phyloP scores from a whole-genome alignment of 2,888 invertebrate genomes.

The Eledone cirrhosa region DNA sequence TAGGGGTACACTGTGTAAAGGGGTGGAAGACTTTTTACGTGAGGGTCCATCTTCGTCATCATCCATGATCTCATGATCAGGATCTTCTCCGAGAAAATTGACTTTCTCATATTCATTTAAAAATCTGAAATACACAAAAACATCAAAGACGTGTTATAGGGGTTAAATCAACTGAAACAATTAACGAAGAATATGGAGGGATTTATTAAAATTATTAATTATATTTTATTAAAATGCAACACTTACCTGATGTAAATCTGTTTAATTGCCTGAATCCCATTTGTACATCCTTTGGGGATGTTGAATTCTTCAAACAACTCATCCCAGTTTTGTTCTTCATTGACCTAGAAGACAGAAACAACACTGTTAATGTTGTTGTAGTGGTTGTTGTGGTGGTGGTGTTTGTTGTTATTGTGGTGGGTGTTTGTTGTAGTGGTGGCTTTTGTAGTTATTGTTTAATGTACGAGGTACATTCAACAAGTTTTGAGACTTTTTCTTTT shows the following conservation, averaged over 20 bases:
- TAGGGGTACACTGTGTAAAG: conserved; percentile 70
- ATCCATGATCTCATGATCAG: conserved; percentile 76
- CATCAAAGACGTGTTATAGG: no score
- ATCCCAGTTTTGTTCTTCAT: conserved; percentile 88
- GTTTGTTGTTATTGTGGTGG: no score
- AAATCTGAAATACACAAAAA: conserved; percentile 63
- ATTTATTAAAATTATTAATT: no score
- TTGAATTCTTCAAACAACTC: conserved; percentile 72
- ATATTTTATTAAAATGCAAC: no score
- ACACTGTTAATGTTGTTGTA: no score
- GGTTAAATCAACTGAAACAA: no score
- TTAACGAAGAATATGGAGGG: no score
- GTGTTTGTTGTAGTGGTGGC: no score
- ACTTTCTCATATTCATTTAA: conserved; percentile 90
- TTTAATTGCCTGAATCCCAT: conserved; percentile 86
- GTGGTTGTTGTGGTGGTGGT: no score
- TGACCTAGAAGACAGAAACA: conserved; percentile 74
- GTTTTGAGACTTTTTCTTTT: no score
- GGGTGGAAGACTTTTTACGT: conserved; percentile 69
- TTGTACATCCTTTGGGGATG: conserved; percentile 85
- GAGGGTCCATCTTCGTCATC: conserved; percentile 75
- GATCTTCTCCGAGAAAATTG: conserved; percentile 88
- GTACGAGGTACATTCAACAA: no score
- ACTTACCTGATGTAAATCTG: conserved; percentile 82
- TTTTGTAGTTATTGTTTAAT: no score